phyloP scores from a whole-genome alignment of 2,888 invertebrate genomes.

The Tenthredo amoena region DNA sequence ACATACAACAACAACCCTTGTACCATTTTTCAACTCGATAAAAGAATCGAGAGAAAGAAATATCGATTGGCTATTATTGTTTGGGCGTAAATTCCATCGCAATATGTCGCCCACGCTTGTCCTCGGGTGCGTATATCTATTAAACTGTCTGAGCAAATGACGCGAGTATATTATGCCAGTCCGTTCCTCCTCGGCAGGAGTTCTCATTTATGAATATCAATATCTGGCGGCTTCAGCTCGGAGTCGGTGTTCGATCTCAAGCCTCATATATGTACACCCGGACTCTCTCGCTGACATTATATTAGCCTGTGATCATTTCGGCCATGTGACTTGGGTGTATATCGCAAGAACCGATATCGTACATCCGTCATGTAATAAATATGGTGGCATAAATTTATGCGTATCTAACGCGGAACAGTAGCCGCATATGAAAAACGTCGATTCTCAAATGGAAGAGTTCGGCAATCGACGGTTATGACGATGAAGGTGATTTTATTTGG shows the following conservation, averaged over 20 bases:
- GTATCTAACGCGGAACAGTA: constrained; percentile 73
- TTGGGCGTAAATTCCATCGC: constrained; percentile 33
- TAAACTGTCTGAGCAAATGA: constrained; percentile 28
- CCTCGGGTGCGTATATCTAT: constrained; percentile 12
- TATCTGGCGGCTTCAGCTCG: constrained; percentile 4
- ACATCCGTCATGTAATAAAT: constrained; percentile 16
- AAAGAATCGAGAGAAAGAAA: not conserved
- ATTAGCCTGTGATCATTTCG: constrained; percentile 20
- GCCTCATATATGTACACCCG: constrained; percentile 14
- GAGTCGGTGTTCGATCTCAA: not conserved
- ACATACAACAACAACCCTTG: not conserved
- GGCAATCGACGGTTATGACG: not conserved
- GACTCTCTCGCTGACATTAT: constrained; percentile 11
- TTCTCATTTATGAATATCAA: constrained; percentile 25
- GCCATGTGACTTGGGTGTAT: not conserved
- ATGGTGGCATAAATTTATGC: constrained; percentile 9
- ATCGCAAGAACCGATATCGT: not conserved
- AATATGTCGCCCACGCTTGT: constrained; percentile 24
- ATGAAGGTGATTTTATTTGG: not conserved
- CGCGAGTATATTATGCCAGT: not conserved
- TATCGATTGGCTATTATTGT: constrained; percentile 9
- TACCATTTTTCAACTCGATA: not conserved
- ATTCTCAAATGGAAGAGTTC: constrained; percentile 60
- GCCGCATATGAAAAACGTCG: constrained; percentile 68
- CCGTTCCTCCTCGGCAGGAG: not conserved